These are phyloP conservation scores for Pontoporia blainvillei DNA, from an alignment of 2,113 vertebrate species.

Conservation along the genomic window DNA sequence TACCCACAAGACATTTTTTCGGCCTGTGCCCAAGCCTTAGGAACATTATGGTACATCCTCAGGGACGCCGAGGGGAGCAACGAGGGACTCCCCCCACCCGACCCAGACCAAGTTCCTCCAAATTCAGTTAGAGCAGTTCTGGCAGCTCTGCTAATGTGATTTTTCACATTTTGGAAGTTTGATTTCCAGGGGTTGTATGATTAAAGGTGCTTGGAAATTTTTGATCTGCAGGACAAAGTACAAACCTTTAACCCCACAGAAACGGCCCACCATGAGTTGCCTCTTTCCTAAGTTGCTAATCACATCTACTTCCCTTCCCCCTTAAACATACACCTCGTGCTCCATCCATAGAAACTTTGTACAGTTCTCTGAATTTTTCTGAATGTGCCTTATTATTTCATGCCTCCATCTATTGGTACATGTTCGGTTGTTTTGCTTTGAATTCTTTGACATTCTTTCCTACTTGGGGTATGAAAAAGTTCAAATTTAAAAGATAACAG, in stretches of 20 bases:
- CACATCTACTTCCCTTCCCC: not conserved
- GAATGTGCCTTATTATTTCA: not conserved
- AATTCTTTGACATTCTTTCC: not conserved
- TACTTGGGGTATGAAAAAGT: not conserved
- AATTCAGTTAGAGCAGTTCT: not conserved
- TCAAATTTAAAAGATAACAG: not conserved
- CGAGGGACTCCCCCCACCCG: accelerated
- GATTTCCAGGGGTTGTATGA: not conserved
- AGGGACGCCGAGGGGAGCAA: not conserved
- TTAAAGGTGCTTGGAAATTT: not conserved
- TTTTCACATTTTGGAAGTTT: not conserved
- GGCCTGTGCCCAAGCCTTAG: not conserved
- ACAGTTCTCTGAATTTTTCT: not conserved
- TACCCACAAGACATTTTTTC: not conserved
- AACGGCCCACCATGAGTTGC: not conserved
- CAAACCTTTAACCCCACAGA: not conserved
- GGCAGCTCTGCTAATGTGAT: not conserved
- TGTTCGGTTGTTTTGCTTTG: not conserved
- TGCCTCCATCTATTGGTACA: not conserved
- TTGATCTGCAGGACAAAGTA: not conserved
- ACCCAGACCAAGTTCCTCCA: not conserved
- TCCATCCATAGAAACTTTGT: not conserved
- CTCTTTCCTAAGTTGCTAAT: not conserved
- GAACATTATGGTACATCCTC: not conserved
- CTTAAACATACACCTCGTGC: not conserved